Evolutionary conservation across 2,113 vertebrate genomes (phyloP).

Genomic region (Callorhinus ursinus): DNA sequence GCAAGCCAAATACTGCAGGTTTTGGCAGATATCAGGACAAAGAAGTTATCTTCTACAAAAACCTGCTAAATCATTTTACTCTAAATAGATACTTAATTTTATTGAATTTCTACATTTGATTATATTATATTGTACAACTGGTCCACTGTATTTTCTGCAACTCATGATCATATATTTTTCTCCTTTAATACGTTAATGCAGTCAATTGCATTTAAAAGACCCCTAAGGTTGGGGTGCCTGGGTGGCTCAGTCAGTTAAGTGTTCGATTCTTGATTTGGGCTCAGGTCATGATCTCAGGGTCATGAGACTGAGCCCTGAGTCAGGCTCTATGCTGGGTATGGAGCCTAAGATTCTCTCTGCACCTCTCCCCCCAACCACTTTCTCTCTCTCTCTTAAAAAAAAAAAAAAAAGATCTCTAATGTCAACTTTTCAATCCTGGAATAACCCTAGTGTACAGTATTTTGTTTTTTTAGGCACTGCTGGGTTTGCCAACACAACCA

Average conservation of each 20-base stretch:
- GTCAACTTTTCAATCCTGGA: background rate
- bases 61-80: background rate
- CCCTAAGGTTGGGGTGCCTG: background rate
- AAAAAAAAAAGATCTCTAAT: background rate
- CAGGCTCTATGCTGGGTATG: background rate
- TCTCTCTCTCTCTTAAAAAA: background rate
- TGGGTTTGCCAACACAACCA: background rate
- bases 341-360: background rate
- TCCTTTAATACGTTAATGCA: background rate
- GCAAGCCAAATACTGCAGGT: background rate
- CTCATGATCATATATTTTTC: background rate
- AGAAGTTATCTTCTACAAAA: background rate
- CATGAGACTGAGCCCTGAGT: background rate
- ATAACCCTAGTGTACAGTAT: background rate
- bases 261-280: background rate
- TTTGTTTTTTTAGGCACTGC: background rate
- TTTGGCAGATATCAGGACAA: background rate
- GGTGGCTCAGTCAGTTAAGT: background rate
- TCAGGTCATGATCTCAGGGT: background rate
- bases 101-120: background rate
- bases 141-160: background rate
- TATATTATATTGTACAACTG: background rate
- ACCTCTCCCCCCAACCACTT: background rate
- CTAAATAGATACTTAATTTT: background rate
- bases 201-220: constrained; percentile 1